phyloP scores from a whole-genome alignment of 2,797 vertebrate species.

The Mergus octosetaceus region DNA sequence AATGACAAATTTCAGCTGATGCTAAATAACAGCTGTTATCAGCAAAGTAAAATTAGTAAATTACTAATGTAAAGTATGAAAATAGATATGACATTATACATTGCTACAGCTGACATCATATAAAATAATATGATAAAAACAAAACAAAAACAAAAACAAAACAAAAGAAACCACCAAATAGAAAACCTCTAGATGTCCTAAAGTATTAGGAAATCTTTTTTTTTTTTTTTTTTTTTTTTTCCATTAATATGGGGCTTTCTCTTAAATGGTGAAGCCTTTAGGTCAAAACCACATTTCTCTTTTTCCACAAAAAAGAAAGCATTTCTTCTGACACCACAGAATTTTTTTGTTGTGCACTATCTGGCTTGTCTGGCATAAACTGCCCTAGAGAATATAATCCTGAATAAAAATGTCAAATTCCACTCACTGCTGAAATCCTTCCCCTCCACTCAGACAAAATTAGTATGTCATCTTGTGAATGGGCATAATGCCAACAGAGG shows the following conservation, averaged over 20 bases:
- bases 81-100: not conserved
- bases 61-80: not conserved
- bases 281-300: not conserved
- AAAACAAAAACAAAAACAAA: no score
- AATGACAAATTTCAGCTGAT: not conserved
- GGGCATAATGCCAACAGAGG: not conserved
- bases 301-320: not conserved
- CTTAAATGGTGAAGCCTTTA: not conserved
- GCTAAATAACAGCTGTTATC: not conserved
- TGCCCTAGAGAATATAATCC: conserved; percentile 2
- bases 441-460: not conserved
- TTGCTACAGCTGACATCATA: not conserved
- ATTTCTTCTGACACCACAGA: not conserved
- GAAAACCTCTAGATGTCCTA: not conserved
- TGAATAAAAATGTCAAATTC: conserved; percentile 26
- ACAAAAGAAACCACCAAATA: not conserved
- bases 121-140: not conserved
- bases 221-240: not conserved
- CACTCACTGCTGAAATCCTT: conserved; percentile 31
- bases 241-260: not conserved
- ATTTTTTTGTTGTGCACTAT: not conserved
- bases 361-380: not conserved
- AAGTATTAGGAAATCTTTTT: not conserved
- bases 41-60: not conserved
- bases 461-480: not conserved